Base-by-base conservation (phyloP, 2,113 vertebrate species). In the Axis porcinus region DNA sequence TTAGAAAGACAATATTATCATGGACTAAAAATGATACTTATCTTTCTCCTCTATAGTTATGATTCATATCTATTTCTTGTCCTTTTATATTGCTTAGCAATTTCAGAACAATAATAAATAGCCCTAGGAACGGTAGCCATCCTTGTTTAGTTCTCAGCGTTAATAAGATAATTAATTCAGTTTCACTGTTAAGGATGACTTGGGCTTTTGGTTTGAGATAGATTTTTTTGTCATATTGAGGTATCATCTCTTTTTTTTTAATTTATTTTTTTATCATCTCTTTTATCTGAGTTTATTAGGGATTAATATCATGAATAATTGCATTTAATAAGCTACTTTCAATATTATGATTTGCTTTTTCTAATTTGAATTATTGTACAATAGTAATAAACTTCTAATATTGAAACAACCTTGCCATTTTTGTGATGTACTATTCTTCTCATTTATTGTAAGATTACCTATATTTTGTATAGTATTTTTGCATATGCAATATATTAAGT, bases 1-100 rank as follows among this genome's bases (percentile, higher is more conserved):
- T 74, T 92, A 60, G 97, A 96, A 98, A 96, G 92, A 97, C 57
- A 57, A 50, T 95, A 93, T 96, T 93, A 96, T 76, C 90, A 14
- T 4, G 52, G 81, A 23, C 62, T 84, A 52, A 96, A 94, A 91
- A 79, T 14, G 60, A 85, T 40, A 45, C 67, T 57, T 81, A 54
- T 86, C 27, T 91, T 96, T 89, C 85, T 95, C n/a, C 86, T 52
- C 81, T 70, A 14, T 67, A 47, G 50, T 74, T 62, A 47, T 95
- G 86, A 87, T 89, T 96, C 86, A 57, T 58, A 13, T 79, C 87
- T 84, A 92, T 93, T 96, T 95, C 70, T 70, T 55, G 86, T 70
- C 43, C 54, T 67, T 43, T 96, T 47, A n/a, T n/a, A 30, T 36
- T 45, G 82, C 91, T 92, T 36, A 89, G 86, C 82, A 47, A 52